These are phyloP conservation scores for Bombus affinis DNA, from an alignment of 1,140 invertebrate genomes.

Conservation along the genomic window DNA sequence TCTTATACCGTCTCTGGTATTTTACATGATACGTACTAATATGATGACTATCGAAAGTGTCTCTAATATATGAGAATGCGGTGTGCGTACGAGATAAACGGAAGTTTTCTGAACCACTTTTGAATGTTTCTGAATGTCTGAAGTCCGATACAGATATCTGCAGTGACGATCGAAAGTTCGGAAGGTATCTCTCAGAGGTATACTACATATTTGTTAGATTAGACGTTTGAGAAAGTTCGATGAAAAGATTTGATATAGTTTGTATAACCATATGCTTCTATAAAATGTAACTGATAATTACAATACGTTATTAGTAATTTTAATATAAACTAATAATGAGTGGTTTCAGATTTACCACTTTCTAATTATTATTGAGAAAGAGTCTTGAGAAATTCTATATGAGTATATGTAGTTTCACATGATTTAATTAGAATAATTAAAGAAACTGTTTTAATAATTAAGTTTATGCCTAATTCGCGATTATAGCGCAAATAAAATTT, in stretches of 20 bases:
- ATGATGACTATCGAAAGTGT: neutral
- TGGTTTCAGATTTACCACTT: no score
- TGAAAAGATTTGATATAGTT: neutral
- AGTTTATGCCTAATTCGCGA: no score
- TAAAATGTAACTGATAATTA: neutral
- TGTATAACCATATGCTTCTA: neutral
- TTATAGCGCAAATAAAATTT: no score
- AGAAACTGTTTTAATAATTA: no score
- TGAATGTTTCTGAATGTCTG: no score
- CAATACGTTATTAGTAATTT: neutral
- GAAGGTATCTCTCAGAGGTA: neutral
- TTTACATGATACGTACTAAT: conserved; percentile 16
- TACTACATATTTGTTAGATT: neutral
- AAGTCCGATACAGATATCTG: neutral
- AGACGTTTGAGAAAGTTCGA: neutral
- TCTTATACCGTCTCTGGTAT: conserved; percentile 11
- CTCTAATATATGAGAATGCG: conserved; percentile 7
- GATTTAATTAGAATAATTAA: no score
- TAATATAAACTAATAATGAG: no score
- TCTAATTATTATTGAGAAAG: no score
- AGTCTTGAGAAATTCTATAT: no score
- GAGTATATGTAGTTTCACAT: no score
- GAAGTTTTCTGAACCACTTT: neutral
- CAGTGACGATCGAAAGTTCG: neutral
- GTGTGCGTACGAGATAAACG: neutral